Evolutionary conservation across 1,140 invertebrate genomes (phyloP), one percentile per base, ranked within the genome.

Genomic region (Portunus trituberculatus): DNA sequence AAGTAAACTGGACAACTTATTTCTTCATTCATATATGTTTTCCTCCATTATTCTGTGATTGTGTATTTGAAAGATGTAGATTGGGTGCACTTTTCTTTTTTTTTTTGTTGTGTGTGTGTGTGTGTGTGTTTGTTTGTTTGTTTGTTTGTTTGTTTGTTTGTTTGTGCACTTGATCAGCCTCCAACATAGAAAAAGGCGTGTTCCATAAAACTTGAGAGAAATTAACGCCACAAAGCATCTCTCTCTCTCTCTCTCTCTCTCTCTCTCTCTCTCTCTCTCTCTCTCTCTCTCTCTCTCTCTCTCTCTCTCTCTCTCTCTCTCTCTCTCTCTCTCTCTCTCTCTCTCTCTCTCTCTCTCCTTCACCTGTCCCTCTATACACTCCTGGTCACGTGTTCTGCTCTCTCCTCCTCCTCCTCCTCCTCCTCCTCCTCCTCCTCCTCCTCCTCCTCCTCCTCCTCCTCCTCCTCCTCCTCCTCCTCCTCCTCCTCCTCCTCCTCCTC

Each of bases 221-320:
- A 39, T n/a, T 32, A 25, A 90, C 14, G 83, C 0, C n/a, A 91
- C 46, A 25, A 20, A 46, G 25, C 29, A 48, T 39, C 29, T 46
- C 32, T n/a, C 14, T 45, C 29, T 16, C 88, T 48, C 14, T 92
- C 52, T 92, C 25, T 92, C 90, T 48, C 45, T 10, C 90, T 67
- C 46, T 76, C 48, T 48, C 90, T 76, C 20, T 92, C 46, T 92
- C 90, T 92, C 90, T 48, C 39, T 92, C n/a, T 8, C 39, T 39
- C 39, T 91, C 90, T 91, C 90, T 91, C 59, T 82, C n/a, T 59
- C 52, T 31, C 91, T 92, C 91, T 31, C 52, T 31, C 59, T 92
- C 91, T 31, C 52, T 31, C 48, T 92, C 91, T 31, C 91, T 67
- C 52, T 67, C 48, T 92, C 46, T 67, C 91, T 67, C 16, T 92